These are phyloP conservation scores for Falco berigora DNA, from an alignment of 2,797 vertebrate species.

Conservation along the genomic window DNA sequence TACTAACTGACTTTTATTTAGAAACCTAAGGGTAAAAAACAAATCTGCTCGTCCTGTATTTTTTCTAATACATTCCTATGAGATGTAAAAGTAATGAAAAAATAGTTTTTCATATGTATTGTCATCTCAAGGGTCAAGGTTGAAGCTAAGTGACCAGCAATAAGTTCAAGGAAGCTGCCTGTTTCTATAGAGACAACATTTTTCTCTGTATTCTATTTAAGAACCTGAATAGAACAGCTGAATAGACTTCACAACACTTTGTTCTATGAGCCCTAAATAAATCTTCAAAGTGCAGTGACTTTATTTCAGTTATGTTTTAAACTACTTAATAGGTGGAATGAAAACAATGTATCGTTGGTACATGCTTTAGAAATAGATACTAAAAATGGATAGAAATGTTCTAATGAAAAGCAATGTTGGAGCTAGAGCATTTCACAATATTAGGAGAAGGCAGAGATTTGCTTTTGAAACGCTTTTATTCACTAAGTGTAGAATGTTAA, in stretches of 20 bases:
- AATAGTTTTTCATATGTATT: background rate
- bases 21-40: background rate
- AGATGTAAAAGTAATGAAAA: background rate
- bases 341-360: background rate
- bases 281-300: background rate
- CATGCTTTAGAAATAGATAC: background rate
- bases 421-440: background rate
- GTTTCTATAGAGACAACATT: conserved; percentile 29
- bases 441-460: background rate
- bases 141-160: background rate
- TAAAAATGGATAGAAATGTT: background rate
- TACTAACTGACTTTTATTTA: background rate
- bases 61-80: background rate
- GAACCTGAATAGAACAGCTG: background rate
- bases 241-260: background rate
- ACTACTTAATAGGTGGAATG: background rate
- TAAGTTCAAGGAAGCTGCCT: background rate
- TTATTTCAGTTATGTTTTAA: background rate
- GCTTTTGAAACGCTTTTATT: background rate
- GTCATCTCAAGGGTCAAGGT: background rate
- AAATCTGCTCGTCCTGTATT: background rate
- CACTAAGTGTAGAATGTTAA: background rate
- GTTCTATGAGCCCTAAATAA: background rate
- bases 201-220: background rate
- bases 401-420: background rate